Percentiles rank a stretch among this genome's conserved stretches.
phyloP scores from a whole-genome alignment of 2,888 invertebrate genomes.

The Apamea monoglypha region DNA sequence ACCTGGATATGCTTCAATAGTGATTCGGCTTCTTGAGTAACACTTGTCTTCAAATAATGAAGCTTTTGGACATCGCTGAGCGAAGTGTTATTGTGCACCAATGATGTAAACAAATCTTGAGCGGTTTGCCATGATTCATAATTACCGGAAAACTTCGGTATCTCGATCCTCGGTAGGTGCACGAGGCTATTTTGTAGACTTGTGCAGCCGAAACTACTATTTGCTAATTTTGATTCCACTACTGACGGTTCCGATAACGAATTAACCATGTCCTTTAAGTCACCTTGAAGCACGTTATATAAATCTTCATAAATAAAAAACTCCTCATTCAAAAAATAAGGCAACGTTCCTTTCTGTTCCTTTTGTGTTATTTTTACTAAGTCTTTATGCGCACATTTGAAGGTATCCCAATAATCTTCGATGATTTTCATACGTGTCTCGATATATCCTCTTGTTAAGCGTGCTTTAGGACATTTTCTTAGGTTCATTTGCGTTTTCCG shows the following conservation, averaged over 20 bases:
- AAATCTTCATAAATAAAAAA: not conserved
- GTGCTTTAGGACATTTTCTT: not conserved
- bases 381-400: slow-evolving; percentile 8
- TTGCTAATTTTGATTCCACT: not conserved
- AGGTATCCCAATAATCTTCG: not conserved
- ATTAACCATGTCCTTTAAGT: slow-evolving; percentile 8
- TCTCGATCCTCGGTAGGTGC: not conserved
- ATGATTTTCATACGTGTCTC: not conserved
- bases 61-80: no score
- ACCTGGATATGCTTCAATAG: no score
- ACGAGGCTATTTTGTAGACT: not conserved
- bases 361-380: not conserved
- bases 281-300: slow-evolving; percentile 5
- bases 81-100: no score
- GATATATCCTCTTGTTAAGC: not conserved
- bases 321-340: slow-evolving; percentile 5
- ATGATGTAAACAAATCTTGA: not conserved
- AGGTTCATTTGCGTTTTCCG: not conserved
- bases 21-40: no score
- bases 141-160: no score
- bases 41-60: no score
- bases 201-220: not conserved
- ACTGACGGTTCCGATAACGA: not conserved
- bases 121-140: not conserved
- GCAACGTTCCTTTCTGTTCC: not conserved